Base-by-base conservation (phyloP, 2,113 vertebrate species). In the Rhinolophus sinicus region DNA sequence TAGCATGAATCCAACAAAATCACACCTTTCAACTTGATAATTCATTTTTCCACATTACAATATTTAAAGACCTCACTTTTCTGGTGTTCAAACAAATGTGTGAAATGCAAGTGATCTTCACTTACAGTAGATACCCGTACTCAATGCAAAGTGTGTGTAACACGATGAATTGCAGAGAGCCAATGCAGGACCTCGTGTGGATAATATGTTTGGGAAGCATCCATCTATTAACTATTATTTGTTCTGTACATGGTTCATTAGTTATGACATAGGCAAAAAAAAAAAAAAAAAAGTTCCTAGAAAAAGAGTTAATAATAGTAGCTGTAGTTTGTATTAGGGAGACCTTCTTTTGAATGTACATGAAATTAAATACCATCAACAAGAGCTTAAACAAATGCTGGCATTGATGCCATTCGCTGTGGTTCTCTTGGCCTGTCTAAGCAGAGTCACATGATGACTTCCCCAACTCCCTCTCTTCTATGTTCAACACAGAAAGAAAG, bases 121-220 rank as follows among this genome's bases (percentile, higher is more conserved):
- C n/a, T 72, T 84, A 54, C 5, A 67, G 44, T 38, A 44, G 30
- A 75, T n/a, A 3, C 21, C 47, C 26, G 40, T n/a, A 33, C 4
- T 30, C 28, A 60, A 30, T 2, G 1, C 1, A 65, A n/a, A n/a
- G n/a, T n/a, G n/a, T n/a, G n/a, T n/a, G n/a, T n/a, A n/a, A n/a
- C n/a, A n/a, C n/a, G n/a, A n/a, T n/a, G n/a, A n/a, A n/a, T n/a
- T n/a, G n/a, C n/a, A n/a, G n/a, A n/a, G n/a, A n/a, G n/a, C n/a
- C n/a, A n/a, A n/a, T 2, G 1, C 1, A 65, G 0, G 28, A 33
- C 3, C 28, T 88, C 3, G 28, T 14, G 6, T 24, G 11, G 44
- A 14, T 50, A 81, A 24, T 18, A 1, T 50, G 16, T 26, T 9
- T 21, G 38, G 7, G 6, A 80, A 64, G 1, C 13, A 85, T 60